A percentile compares a stretch with the other conserved stretches of the same genome.
phyloP scores from a whole-genome alignment of 1,140 invertebrate species.

The Bombus soroeensis region DNA sequence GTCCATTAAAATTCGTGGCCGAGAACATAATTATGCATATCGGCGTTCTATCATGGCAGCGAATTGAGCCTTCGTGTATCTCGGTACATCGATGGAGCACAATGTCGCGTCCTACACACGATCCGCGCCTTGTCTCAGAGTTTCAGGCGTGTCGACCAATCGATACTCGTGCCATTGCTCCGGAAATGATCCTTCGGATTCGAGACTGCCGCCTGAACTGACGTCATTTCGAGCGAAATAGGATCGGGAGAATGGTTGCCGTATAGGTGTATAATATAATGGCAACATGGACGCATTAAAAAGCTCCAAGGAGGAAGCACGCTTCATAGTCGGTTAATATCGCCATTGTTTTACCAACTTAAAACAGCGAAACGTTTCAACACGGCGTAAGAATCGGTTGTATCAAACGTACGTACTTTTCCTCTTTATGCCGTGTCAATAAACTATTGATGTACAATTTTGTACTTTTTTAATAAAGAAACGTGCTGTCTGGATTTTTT shows the following conservation, averaged over 20 bases:
- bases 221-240: constrained; percentile 44
- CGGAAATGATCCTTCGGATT: constrained; percentile 46
- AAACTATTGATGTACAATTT: no score
- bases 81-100: constrained; percentile 20
- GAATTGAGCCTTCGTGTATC: neutral
- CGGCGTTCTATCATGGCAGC: neutral
- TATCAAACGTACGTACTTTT: no score
- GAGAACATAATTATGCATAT: neutral
- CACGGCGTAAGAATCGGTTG: neutral
- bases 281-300: constrained; percentile 7
- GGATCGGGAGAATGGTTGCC: neutral
- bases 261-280: constrained; percentile 30
- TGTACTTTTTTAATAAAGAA: no score
- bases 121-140: constrained; percentile 24
- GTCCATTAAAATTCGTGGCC: neutral
- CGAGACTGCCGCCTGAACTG: constrained; percentile 23
- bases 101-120: constrained; percentile 43
- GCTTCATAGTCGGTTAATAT: constrained; percentile 21
- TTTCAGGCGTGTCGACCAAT: constrained; percentile 48
- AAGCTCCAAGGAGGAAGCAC: constrained; percentile 9
- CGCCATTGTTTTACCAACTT: neutral
- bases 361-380: neutral
- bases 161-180: constrained; percentile 61
- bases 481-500: no score
- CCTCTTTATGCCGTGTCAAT: no score